Conservation (phyloP, 2,888 invertebrate species). For the Leptura quadrifasciata region DNA sequence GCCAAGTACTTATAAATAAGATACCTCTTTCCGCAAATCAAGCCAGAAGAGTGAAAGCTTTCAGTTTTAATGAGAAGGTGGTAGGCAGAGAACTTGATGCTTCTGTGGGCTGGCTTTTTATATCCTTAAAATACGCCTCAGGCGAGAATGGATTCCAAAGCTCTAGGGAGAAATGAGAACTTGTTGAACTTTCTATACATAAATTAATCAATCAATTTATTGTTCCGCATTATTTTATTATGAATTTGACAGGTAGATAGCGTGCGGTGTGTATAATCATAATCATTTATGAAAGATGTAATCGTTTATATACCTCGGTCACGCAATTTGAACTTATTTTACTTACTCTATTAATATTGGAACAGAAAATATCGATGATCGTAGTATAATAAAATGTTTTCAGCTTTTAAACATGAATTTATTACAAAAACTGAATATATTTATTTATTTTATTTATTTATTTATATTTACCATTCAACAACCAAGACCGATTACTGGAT, state of each 20-base stretch:
- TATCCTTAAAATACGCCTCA: background rate
- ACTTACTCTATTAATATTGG: background rate
- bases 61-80: background rate
- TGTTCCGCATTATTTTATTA: background rate
- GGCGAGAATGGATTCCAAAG: background rate
- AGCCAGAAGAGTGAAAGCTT: background rate
- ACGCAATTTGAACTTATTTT: background rate
- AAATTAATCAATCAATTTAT: background rate
- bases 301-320: background rate
- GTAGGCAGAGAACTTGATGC: background rate
- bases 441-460: too few relatives aligned
- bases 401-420: too few relatives aligned
- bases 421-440: too few relatives aligned
- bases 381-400: background rate
- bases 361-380: background rate
- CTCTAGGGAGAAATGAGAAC: background rate
- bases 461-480: too few relatives aligned
- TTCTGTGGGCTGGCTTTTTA: background rate
- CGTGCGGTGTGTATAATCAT: background rate
- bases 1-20: too few relatives aligned
- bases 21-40: background rate
- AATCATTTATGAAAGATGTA: background rate
- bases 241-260: background rate
- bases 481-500: too few relatives aligned
- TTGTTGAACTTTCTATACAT: slow-evolving; percentile 7